These are phyloP conservation scores for Vicugna pacos DNA, from an alignment of 2,113 vertebrate species.

Conservation along the genomic window DNA sequence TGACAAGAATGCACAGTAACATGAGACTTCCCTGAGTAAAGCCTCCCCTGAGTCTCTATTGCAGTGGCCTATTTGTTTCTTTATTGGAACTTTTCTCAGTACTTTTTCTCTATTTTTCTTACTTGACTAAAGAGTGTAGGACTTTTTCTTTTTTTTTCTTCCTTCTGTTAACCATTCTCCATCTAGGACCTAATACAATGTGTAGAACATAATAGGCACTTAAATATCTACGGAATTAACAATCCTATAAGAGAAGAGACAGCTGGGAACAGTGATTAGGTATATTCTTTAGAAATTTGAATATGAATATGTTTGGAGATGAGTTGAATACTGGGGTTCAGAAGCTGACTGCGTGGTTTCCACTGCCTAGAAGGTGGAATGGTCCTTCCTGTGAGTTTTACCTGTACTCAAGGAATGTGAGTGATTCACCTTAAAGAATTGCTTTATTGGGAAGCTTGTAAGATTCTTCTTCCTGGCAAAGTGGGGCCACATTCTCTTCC, in stretches of 20 bases:
- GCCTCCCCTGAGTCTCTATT: neutral
- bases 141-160: neutral
- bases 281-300: neutral
- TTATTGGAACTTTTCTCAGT: neutral
- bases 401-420: neutral
- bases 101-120: neutral
- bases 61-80: neutral
- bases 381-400: neutral
- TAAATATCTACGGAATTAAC: neutral
- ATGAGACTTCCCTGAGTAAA: neutral
- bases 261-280: neutral
- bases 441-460: neutral
- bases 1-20: neutral
- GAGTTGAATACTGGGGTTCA: neutral
- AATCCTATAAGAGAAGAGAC: neutral
- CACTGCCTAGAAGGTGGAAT: neutral
- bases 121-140: neutral
- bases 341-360: neutral
- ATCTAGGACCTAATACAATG: neutral
- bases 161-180: neutral
- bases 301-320: neutral
- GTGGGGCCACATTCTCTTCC: neutral
- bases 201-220: neutral
- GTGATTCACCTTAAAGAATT: constrained; percentile 51
- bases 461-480: neutral